phyloP scores from a whole-genome alignment of 2,113 vertebrate genomes.

The Oryctolagus cuniculus region DNA sequence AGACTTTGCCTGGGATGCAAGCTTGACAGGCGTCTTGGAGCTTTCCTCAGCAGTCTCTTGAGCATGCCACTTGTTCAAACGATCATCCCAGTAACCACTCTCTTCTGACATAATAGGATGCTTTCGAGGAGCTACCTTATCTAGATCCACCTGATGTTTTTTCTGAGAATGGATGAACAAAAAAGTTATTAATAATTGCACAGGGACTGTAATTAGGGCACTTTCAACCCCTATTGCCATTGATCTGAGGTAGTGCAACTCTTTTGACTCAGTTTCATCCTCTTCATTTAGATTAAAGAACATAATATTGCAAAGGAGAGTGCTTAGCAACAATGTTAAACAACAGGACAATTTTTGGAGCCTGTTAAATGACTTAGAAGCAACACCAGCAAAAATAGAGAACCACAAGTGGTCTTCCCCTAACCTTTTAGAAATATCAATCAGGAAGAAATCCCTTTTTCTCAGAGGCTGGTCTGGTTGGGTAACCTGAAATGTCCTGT shows the following conservation, averaged over 20 bases:
- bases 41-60: neutral
- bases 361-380: conserved; percentile 70
- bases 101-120: neutral
- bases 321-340: conserved; percentile 82
- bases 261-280: rapidly evolving
- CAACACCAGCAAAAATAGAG: conserved; percentile 75
- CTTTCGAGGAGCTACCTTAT: neutral
- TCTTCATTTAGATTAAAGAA: conserved; percentile 80
- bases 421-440: conserved; percentile 67
- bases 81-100: conserved; percentile 48
- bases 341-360: conserved; percentile 86
- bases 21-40: neutral
- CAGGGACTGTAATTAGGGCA: conserved; percentile 81
- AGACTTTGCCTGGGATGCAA: neutral
- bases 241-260: conserved; percentile 37
- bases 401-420: conserved; percentile 82
- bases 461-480: conserved; percentile 51
- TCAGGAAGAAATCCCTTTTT: conserved; percentile 83
- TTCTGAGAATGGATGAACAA: conserved; percentile 84
- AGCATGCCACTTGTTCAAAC: conserved; percentile 31
- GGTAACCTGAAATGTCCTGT: conserved; percentile 74
- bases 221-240: conserved; percentile 84
- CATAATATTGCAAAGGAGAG: conserved; percentile 84
- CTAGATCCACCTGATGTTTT: neutral
- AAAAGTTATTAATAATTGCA: conserved; percentile 80